Base-by-base conservation (phyloP, 2,113 vertebrate species). In the Mobula birostris region DNA sequence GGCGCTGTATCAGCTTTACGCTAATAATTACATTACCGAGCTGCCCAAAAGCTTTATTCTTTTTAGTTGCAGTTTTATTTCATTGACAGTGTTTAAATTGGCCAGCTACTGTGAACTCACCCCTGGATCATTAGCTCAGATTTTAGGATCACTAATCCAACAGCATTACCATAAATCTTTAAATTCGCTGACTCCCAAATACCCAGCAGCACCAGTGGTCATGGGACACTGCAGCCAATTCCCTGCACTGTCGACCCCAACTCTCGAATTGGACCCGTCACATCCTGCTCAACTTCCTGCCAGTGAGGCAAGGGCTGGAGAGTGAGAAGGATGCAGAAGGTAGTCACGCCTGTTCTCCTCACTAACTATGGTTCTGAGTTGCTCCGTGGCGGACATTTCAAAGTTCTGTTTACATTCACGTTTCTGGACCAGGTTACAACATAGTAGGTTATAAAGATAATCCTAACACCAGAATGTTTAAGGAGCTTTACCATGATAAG, bases 191-290 rank as follows among this genome's bases (percentile, higher is more conserved):
- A 74, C 19, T 19, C 72, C 72, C 72, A 74, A 19, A 74, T 24
- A 24, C 21, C 72, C 72, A 74, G 3, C 70, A 72, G 70, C 70
- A 72, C 70, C 17, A 15, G 19, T 72, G 70, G 70, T 4, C 15
- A 2, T 74, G 72, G 21, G 19, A 74, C 72, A 21, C 17, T 74
- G 72, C 5, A 24, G 72, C 19, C 17, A 15, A 88, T n/a, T 12
- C 24, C n/a, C 58, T 15, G 85, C 24, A 24, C 48, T 61, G 12
- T 5, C 5, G 12, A 1, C 24, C 72, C 95, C 48, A 95, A 95
- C 96, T 94, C 94, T 95, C 68, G 11, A 93, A 21, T 24, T 5
- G 2, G 80, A 87, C 4, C 15, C 21, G 32, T 72, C 63, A 27
- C 32, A 70, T 6, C 14, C 48, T 79, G 79, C 17, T 58, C 5